Base-by-base conservation (phyloP, 2,113 vertebrate species). In the Myotis yumanensis region DNA sequence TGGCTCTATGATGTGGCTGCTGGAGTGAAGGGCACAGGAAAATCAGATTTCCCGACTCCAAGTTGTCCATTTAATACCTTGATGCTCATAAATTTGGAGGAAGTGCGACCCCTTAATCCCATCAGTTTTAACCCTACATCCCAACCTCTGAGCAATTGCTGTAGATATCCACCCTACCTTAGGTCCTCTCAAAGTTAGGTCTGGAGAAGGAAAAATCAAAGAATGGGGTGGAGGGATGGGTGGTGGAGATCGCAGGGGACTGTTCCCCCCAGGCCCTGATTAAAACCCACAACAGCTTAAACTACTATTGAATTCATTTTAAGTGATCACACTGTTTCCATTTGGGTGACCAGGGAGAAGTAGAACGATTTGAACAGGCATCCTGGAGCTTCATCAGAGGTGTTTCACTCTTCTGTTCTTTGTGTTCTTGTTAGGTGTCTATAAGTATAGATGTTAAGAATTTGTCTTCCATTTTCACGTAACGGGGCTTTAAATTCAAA, bases 241-340 rank as follows among this genome's bases (percentile, higher is more conserved):
- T 66, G 1, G 2, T 17, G n/a, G 7, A 52, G 7, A 3, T 7
- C 30, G 10, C 32, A 15, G 40, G 11, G 17, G 75, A 52, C 25
- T 7, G 3, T 82, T 54, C 68, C 14, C 22, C 25, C 15, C 0
- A 76, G 76, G 18, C 6, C 25, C 57, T 85, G 17, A 51, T 30
- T 46, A 4, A 73, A 86, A 40, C 9, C 9, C 3, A 59, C 23
- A 11, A 48, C 51, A 43, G 17, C 75, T 51, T 54, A n/a, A 37
- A 93, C 76, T 80, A 76, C 52, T 95, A 37, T 28, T 75, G 30
- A 54, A 79, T 62, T 73, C 46, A 89, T 22, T 89, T 83, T 48
- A 79, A 89, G 30, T 30, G n/a, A 89, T 37, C n/a, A 48, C 30
- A 16, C 16, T 77, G 48, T 32, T 96, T 89, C 66, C 57, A 79